These are phyloP conservation scores for Chrysina gloriosa DNA, from an alignment of 2,888 invertebrate genomes.

Conservation along the genomic window DNA sequence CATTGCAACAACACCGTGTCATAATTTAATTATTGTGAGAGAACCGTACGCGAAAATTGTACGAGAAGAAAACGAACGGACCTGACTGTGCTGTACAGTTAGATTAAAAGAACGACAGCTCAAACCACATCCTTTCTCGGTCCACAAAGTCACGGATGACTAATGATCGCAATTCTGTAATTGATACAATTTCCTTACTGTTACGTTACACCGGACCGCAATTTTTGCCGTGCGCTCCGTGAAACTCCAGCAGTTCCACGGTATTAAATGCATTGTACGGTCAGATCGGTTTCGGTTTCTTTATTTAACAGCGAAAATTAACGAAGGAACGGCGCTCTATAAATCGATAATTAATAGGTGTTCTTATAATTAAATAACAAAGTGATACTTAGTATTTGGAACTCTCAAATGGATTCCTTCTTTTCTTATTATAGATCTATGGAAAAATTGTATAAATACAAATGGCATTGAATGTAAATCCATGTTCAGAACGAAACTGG, in stretches of 20 bases:
- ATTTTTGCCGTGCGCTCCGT: constrained; percentile 22
- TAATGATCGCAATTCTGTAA: constrained; percentile 35
- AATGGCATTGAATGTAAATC: neutral
- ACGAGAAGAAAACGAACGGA: neutral
- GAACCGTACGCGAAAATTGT: neutral
- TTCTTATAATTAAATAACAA: too few relatives aligned
- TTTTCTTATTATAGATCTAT: too few relatives aligned
- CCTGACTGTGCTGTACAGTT: constrained; percentile 16
- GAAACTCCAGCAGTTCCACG: constrained; percentile 18
- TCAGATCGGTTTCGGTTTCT: neutral
- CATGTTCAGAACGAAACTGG: neutral
- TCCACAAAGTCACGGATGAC: constrained; percentile 30
- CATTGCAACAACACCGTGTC: neutral
- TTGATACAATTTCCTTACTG: constrained; percentile 36
- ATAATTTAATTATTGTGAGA: neutral
- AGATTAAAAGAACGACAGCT: constrained; percentile 28
- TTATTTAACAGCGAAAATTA: neutral
- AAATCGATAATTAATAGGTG: too few relatives aligned
- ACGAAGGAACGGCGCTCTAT: neutral
- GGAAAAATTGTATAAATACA: neutral
- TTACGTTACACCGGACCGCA: constrained; percentile 24
- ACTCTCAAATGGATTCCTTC: too few relatives aligned
- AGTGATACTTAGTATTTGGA: too few relatives aligned
- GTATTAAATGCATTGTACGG: neutral
- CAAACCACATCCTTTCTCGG: constrained; percentile 33